phyloP scores from a whole-genome alignment of 2,888 invertebrate species.

The Luperina testacea region DNA sequence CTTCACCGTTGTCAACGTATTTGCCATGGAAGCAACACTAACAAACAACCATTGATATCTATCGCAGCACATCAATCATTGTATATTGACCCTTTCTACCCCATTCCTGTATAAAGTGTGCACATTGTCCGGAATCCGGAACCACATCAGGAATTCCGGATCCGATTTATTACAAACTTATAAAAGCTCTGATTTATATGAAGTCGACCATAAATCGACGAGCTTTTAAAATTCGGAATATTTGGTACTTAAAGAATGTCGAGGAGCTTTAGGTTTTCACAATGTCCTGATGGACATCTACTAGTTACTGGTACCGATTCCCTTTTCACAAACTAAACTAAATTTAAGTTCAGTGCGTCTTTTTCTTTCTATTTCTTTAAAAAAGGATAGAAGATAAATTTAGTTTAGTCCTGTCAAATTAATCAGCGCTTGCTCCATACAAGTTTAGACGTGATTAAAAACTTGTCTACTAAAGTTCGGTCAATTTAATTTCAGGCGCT shows the following conservation, averaged over 20 bases:
- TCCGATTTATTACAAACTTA: background rate
- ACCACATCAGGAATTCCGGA: background rate
- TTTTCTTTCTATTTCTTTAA: too few relatives aligned
- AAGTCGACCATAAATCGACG: background rate
- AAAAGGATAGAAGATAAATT: too few relatives aligned
- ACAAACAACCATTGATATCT: slow-evolving; percentile 11
- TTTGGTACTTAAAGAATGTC: background rate
- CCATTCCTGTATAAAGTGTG: slow-evolving; percentile 8
- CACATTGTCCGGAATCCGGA: slow-evolving; percentile 25
- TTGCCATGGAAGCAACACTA: background rate
- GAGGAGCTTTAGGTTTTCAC: background rate
- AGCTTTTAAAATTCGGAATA: background rate
- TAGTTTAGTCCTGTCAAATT: too few relatives aligned
- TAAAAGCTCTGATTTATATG: background rate
- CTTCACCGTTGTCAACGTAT: background rate
- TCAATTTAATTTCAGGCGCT: too few relatives aligned
- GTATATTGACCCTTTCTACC: slow-evolving; percentile 16
- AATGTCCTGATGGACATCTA: background rate
- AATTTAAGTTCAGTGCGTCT: too few relatives aligned
- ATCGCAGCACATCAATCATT: slow-evolving; percentile 40
- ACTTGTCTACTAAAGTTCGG: too few relatives aligned
- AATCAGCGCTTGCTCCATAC: too few relatives aligned
- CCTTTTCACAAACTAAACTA: too few relatives aligned
- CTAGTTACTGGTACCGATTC: background rate
- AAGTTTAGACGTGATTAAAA: too few relatives aligned